Evolutionary conservation across 2,113 vertebrate species (phyloP).

Genomic region (Suncus etruscus): DNA sequence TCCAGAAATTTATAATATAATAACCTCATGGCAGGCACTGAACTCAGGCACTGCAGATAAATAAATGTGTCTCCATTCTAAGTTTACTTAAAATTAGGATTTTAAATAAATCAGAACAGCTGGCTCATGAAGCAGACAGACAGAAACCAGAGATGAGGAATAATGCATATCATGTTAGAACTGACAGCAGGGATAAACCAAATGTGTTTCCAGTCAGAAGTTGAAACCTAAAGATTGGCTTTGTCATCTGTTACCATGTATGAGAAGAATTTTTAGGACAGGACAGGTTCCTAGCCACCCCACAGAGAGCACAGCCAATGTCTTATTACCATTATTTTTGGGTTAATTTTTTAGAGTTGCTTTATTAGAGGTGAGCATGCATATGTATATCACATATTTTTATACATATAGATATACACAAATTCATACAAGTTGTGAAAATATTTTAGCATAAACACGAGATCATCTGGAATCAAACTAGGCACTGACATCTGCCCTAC

Average conservation of each 20-base stretch:
- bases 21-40: not conserved
- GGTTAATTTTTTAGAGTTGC: too few relatives aligned
- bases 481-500: too few relatives aligned
- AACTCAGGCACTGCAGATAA: not conserved
- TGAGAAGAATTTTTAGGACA: not conserved
- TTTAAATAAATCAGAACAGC: constrained; percentile 34
- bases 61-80: not conserved
- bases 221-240: not conserved
- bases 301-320: too few relatives aligned
- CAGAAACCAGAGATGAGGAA: constrained; percentile 17
- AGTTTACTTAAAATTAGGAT: constrained; percentile 31
- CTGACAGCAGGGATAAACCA: not conserved
- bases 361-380: too few relatives aligned
- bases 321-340: not conserved
- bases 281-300: not conserved
- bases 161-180: not conserved
- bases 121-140: constrained; percentile 33
- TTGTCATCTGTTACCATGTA: not conserved
- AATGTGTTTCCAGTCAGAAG: not conserved
- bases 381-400: too few relatives aligned
- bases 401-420: too few relatives aligned
- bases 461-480: too few relatives aligned
- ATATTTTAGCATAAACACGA: too few relatives aligned
- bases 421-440: too few relatives aligned
- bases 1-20: not conserved